Percentiles rank a stretch among this genome's conserved stretches.
phyloP scores from a whole-genome alignment of 2,113 vertebrate species.

The Scomber scombrus region DNA sequence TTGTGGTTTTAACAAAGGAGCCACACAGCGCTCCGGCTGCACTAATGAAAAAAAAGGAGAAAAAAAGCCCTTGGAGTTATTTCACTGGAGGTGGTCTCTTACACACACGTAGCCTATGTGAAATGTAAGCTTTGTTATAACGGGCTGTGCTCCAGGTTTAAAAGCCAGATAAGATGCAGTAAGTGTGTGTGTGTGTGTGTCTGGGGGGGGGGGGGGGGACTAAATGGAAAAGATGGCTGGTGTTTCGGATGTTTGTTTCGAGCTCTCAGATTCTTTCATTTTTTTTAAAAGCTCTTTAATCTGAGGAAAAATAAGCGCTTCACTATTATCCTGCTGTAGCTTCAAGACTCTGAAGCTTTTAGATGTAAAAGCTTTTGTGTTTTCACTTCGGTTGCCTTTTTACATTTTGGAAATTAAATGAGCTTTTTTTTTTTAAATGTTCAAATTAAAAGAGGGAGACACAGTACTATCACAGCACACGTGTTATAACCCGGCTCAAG shows the following conservation, averaged over 20 bases:
- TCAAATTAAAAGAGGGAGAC: no score
- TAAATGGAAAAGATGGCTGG: background rate
- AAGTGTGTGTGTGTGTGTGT: background rate
- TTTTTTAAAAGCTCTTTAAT: slow-evolving; percentile 31
- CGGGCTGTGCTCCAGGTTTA: slow-evolving; percentile 47
- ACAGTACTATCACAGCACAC: no score
- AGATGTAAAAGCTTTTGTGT: background rate
- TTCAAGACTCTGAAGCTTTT: no score
- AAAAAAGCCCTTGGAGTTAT: slow-evolving; percentile 35
- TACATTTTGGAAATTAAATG: background rate
- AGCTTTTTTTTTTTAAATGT: background rate
- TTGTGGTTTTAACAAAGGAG: slow-evolving; percentile 63
- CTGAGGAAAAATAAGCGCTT: background rate
- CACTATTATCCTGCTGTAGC: background rate
- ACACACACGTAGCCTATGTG: slow-evolving; percentile 28
- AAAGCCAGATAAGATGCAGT: slow-evolving; percentile 48
- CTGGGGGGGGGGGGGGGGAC: no score
- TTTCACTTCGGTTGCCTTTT: background rate
- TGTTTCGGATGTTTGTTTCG: slow-evolving; percentile 10
- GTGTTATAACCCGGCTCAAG: no score
- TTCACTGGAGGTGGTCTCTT: slow-evolving; percentile 39
- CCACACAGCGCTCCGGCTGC: slow-evolving; percentile 43
- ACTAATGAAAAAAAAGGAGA: slow-evolving; percentile 32
- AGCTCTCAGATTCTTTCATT: slow-evolving; percentile 4
- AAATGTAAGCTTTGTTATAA: slow-evolving; percentile 60